Conservation (phyloP, 2,797 vertebrate genomes). For the Sitta carolinensis region DNA sequence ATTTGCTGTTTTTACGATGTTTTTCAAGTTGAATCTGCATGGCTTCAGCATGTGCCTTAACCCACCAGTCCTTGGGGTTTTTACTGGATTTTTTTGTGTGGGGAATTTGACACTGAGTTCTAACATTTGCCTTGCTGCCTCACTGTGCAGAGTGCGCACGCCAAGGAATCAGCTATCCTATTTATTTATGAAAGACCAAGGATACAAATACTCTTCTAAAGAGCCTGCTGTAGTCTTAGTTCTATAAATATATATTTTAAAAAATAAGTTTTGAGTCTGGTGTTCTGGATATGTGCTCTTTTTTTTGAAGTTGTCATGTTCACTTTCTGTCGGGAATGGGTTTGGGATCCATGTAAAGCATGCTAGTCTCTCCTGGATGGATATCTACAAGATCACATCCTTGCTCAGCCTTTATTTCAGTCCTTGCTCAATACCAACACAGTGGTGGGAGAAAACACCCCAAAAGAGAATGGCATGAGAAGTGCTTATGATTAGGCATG, state of each 20-base stretch:
- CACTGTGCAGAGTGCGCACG: not conserved
- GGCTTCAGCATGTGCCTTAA: not conserved
- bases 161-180: not conserved
- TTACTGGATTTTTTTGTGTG: not conserved
- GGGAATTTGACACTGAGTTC: not conserved
- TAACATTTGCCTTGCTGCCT: not conserved
- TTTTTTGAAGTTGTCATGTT: not conserved
- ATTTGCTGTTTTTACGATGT: not conserved
- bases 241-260: not conserved
- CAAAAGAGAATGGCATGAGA: not conserved
- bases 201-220: not conserved
- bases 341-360: not conserved
- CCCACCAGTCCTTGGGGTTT: not conserved
- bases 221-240: not conserved
- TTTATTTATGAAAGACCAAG: not conserved
- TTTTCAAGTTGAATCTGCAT: not conserved
- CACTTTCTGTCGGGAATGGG: rapidly evolving
- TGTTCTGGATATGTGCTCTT: not conserved
- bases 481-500: not conserved
- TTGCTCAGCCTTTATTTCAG: not conserved
- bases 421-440: not conserved
- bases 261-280: not conserved
- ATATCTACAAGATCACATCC: not conserved
- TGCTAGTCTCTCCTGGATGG: not conserved
- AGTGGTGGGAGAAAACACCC: not conserved